A percentile compares a stretch with the other conserved stretches of the same genome.
phyloP scores from a whole-genome alignment of 2,113 vertebrate genomes.

The Aphyosemion australe region DNA sequence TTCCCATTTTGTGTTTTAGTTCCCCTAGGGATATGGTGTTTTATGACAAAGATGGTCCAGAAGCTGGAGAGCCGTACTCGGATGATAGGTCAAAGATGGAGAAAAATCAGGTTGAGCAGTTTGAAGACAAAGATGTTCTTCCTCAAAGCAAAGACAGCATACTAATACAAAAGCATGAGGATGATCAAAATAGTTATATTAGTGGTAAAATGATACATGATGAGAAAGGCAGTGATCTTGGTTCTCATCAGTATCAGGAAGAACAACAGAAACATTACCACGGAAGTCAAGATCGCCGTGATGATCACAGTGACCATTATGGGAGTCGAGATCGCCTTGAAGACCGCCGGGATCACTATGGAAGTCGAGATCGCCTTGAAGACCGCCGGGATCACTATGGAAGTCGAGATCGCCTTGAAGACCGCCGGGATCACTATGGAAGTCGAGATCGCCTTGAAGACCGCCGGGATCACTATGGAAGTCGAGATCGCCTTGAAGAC shows the following conservation, averaged over 20 bases:
- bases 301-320: not conserved
- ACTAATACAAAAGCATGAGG: constrained; percentile 25
- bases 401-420: constrained; percentile 13
- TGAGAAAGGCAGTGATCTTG: constrained; percentile 34
- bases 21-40: constrained; percentile 39
- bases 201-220: constrained; percentile 32
- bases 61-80: constrained; percentile 30
- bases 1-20: constrained; percentile 37
- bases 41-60: constrained; percentile 52
- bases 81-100: constrained; percentile 49
- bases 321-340: constrained; percentile 20
- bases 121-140: constrained; percentile 22
- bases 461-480: not conserved
- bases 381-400: accelerated
- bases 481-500: constrained; percentile 28
- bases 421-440: not conserved
- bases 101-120: constrained; percentile 3
- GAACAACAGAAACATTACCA: constrained; percentile 13
- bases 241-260: constrained; percentile 23
- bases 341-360: accelerated
- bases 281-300: constrained; percentile 42
- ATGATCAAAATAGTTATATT: constrained; percentile 36
- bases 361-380: constrained; percentile 11
- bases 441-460: constrained; percentile 26
- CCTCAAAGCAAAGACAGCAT: constrained; percentile 1